Percentiles rank a stretch among this genome's conserved stretches.
These are phyloP conservation scores for Mormyrus iriodes DNA, from an alignment of 2,113 vertebrate species.

Conservation along the genomic window DNA sequence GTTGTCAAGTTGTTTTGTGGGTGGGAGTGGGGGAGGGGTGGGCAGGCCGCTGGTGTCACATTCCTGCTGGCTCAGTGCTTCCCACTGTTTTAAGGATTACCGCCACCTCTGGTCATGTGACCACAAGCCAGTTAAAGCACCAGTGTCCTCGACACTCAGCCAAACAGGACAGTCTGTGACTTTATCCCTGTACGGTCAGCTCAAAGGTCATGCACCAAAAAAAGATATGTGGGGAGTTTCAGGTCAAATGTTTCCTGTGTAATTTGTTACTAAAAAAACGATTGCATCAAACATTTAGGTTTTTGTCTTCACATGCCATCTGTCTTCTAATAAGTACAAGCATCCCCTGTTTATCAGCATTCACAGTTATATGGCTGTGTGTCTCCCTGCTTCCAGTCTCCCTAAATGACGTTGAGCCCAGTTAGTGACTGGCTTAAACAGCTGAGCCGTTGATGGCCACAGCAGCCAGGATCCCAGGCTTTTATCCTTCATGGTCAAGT, in stretches of 20 bases:
- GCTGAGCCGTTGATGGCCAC: constrained; percentile 23
- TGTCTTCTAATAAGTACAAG: neutral
- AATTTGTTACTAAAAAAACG: neutral
- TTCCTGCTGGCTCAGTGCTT: constrained; percentile 15
- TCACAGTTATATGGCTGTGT: neutral
- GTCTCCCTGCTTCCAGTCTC: neutral
- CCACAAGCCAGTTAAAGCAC: neutral
- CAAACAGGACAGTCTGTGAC: neutral
- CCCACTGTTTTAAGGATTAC: constrained; percentile 13
- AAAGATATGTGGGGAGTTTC: neutral
- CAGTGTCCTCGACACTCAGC: neutral
- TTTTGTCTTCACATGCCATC: neutral
- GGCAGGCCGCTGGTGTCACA: neutral
- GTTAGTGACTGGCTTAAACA: constrained; percentile 33
- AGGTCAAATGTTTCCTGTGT: neutral
- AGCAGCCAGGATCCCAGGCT: no score
- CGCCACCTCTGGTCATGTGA: neutral
- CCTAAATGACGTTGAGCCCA: constrained; percentile 12
- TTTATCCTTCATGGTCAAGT: neutral
- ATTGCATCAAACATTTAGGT: neutral
- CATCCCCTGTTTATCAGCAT: neutral
- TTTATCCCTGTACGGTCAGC: neutral
- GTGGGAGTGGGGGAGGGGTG: neutral
- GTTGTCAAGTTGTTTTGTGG: neutral
- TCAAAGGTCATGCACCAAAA: neutral